Evolutionary conservation across 2,888 invertebrate species (phyloP), one percentile per base, ranked within the genome.

Genomic region (Drosophila cognata): DNA sequence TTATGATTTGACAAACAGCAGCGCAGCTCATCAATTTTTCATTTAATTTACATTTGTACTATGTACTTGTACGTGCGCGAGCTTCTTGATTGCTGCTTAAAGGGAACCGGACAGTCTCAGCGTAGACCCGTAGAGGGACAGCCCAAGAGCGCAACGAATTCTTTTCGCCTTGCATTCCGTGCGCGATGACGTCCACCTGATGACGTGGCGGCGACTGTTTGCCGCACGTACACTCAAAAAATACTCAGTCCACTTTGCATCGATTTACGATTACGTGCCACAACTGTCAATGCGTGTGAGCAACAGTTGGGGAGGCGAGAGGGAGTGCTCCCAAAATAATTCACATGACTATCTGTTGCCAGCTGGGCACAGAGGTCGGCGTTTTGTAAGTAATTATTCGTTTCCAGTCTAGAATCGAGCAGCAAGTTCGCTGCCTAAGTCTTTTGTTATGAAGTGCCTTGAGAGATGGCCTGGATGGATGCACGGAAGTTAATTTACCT

Each of bases 11-110:
- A 29, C 16, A n/a, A 41, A 41, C 56, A 38, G n/a, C 38, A 29
- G 41, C 38, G 58, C 71, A 61, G 75, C 83, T 88, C 91, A 89
- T 87, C 86, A 88, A 91, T 90, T 88, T 90, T 90, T 91, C 91
- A 90, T 88, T 89, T 89, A 84, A 88, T 88, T 88, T 74, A 89
- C 78, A 90, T 88, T 90, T 84, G 82, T 46, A 62, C 80, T 79
- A 73, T 48, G 65, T 81, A 74, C 69, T 77, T 77, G 79, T 77
- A 77, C 73, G 79, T 79, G 79, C 65, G 48, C 36, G 55, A 67
- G 67, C 36, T 31, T 50, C 48, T 43, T 57, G 29, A 58, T 31
- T 21, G 58, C 25, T 36, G 41, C 50, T 51, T 46, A 51, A 50
- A 58, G 25, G 21, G 65, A 43, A n/a, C 38, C 13, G 16, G 10